phyloP scores from a whole-genome alignment of 2,888 invertebrate genomes.

The Ormyrus rosae region DNA sequence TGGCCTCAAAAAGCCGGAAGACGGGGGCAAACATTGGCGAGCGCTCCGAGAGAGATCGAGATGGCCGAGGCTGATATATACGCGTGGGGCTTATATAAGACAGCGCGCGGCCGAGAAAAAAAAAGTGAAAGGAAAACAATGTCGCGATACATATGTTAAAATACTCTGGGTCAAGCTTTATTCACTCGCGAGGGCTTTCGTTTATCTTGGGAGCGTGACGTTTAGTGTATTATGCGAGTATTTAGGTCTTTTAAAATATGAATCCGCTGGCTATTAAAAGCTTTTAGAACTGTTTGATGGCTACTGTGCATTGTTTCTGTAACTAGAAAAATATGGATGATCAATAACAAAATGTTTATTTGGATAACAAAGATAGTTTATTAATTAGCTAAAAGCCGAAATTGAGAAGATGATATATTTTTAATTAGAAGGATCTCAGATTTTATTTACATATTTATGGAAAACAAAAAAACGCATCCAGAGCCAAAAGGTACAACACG shows the following conservation, averaged over 20 bases:
- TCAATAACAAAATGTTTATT: no score
- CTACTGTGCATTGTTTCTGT: no score
- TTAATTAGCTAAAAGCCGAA: no score
- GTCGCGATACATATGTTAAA: slow-evolving; percentile 44
- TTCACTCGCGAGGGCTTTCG: slow-evolving; percentile 1
- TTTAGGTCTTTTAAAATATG: background rate
- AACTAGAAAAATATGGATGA: no score
- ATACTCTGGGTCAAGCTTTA: slow-evolving; percentile 12
- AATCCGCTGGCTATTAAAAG: no score
- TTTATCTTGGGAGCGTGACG: slow-evolving; percentile 21
- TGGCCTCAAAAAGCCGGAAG: slow-evolving; percentile 54
- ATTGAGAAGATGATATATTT: no score
- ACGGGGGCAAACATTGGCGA: slow-evolving; percentile 57
- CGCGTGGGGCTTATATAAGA: background rate
- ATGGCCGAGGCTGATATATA: slow-evolving; percentile 23
- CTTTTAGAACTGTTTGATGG: no score
- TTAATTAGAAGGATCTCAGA: no score
- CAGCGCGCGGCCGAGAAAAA: background rate
- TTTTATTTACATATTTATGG: no score
- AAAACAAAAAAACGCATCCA: no score
- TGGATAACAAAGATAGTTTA: no score
- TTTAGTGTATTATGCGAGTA: slow-evolving; percentile 5
- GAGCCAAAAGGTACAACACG: no score
- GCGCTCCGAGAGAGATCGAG: slow-evolving; percentile 46
- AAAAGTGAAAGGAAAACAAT: slow-evolving; percentile 47